These are phyloP conservation scores for Chelmon rostratus DNA, from an alignment of 2,797 vertebrate genomes.

Conservation along the genomic window DNA sequence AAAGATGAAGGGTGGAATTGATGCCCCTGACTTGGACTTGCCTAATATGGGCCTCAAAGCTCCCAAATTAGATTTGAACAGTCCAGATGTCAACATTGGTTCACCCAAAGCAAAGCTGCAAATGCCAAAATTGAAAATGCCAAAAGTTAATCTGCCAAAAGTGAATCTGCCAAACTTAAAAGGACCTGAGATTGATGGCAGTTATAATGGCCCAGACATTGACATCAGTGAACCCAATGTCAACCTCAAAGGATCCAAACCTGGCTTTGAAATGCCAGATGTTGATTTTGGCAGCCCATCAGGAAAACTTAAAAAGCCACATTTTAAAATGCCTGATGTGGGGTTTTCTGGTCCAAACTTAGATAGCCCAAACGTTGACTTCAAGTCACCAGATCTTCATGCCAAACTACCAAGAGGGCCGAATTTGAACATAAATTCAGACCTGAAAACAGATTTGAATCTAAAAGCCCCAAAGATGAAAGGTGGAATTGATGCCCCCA, in stretches of 20 bases:
- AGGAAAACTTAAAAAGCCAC: constrained; percentile 67
- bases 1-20: constrained; percentile 59
- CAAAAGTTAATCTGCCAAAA: constrained; percentile 66
- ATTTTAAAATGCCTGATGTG: constrained; percentile 66
- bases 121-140: constrained; percentile 67
- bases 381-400: constrained; percentile 51
- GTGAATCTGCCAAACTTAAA: constrained; percentile 49
- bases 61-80: constrained; percentile 56
- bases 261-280: constrained; percentile 63
- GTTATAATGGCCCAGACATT: constrained; percentile 58
- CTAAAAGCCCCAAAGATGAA: constrained; percentile 70
- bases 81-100: constrained; percentile 66
- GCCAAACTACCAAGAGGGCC: constrained; percentile 65
- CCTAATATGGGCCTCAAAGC: constrained; percentile 61
- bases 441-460: constrained; percentile 65
- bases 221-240: constrained; percentile 52
- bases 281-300: constrained; percentile 50
- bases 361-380: constrained; percentile 50
- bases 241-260: constrained; percentile 58
- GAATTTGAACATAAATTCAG: constrained; percentile 59
- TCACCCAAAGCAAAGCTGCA: constrained; percentile 70
- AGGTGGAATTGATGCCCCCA: constrained; percentile 51
- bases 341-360: constrained; percentile 63
- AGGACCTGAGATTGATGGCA: constrained; percentile 62
- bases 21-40: constrained; percentile 23